Percentiles rank a stretch among this genome's conserved stretches.
Conservation (phyloP, 64 coral and sea anemone species). For the Catalaphyllia jardinei region DNA sequence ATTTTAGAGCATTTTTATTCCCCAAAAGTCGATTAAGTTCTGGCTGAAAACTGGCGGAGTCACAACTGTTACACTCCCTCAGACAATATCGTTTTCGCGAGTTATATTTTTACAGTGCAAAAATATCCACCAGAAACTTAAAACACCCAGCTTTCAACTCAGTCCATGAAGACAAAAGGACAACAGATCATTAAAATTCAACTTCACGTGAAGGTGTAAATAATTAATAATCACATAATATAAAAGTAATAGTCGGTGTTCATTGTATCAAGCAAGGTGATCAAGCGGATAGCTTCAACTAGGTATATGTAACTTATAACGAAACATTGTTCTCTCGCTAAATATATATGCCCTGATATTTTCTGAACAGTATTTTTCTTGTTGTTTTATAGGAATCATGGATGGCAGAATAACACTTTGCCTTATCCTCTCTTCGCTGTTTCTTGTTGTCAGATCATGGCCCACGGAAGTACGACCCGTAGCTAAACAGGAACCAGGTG, state of each 20-base stretch:
- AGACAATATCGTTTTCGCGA: background rate
- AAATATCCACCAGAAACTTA: conserved; percentile 29
- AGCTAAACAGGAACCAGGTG: conserved; percentile 14
- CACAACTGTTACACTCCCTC: background rate
- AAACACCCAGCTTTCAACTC: background rate
- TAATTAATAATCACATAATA: conserved; percentile 21
- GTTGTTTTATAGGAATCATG: conserved; percentile 15
- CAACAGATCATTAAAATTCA: conserved; percentile 34
- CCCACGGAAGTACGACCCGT: background rate
- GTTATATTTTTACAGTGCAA: background rate
- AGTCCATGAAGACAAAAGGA: conserved; percentile 35
- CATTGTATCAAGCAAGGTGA: background rate
- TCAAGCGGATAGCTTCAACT: background rate
- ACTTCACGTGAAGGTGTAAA: conserved; percentile 19
- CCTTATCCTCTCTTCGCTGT: conserved; percentile 1
- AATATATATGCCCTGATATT: background rate
- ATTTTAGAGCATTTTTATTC: background rate
- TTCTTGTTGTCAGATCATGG: conserved; percentile 7
- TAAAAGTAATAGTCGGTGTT: conserved; percentile 8
- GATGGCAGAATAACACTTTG: conserved; percentile 7
- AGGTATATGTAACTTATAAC: conserved; percentile 2
- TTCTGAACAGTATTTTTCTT: background rate
- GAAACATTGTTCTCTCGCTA: background rate
- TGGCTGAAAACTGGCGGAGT: background rate
- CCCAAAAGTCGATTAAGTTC: background rate